A percentile compares a stretch with the other conserved stretches of the same genome.
These are phyloP conservation scores for Dasysyrphus albostriatus DNA, from an alignment of 2,888 invertebrate species.

Conservation along the genomic window DNA sequence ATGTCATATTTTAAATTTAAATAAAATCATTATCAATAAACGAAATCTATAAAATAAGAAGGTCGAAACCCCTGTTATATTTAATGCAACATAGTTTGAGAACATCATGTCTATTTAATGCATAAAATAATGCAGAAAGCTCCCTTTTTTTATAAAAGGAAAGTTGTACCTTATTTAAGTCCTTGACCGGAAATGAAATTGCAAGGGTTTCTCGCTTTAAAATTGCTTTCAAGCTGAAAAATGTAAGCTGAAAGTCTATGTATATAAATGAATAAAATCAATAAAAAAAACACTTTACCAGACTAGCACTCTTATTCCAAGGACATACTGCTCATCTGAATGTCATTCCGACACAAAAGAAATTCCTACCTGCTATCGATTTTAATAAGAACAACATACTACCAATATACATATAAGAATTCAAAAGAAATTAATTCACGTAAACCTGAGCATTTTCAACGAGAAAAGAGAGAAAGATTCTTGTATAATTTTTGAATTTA, in stretches of 20 bases:
- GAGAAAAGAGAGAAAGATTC: constrained; percentile 14
- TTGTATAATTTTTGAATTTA: constrained; percentile 66
- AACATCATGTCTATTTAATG: too few species aligned
- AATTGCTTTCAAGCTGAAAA: background rate
- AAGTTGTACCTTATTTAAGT: background rate
- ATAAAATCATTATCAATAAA: too few species aligned
- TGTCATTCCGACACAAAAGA: constrained; percentile 18
- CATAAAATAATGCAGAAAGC: too few species aligned
- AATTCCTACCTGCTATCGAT: constrained; percentile 56
- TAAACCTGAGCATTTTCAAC: constrained; percentile 22
- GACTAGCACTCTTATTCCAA: constrained; percentile 46
- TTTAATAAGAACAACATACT: constrained; percentile 25
- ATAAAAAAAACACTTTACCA: constrained; percentile 13
- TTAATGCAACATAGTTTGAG: too few species aligned
- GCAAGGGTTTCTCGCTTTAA: constrained; percentile 1
- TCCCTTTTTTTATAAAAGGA: background rate
- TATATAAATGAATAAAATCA: constrained; percentile 41
- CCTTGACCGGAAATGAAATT: constrained; percentile 12
- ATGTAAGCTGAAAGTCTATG: constrained; percentile 6
- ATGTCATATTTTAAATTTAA: too few species aligned
- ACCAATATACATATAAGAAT: background rate
- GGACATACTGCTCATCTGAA: constrained; percentile 60
- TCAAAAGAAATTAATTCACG: constrained; percentile 42
- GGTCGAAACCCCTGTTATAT: too few species aligned
- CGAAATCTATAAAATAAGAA: too few species aligned